These are phyloP conservation scores for Channa argus DNA, from an alignment of 2,113 vertebrate genomes.

Conservation along the genomic window DNA sequence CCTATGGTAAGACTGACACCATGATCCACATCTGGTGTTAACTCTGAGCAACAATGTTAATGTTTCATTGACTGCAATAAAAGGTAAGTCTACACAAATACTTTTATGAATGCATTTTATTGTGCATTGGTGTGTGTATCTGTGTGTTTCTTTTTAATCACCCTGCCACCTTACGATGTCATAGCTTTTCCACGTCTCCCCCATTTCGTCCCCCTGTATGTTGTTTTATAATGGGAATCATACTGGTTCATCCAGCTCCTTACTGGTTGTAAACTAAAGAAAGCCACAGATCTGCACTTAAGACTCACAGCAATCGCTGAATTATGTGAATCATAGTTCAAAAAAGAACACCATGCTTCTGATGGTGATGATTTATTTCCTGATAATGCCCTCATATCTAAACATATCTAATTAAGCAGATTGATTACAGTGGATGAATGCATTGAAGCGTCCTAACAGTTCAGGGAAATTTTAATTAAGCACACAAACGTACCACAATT, in stretches of 20 bases:
- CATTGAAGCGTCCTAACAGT: not conserved
- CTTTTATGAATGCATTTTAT: too few relatives aligned
- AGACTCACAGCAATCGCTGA: conserved; percentile 23
- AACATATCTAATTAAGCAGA: conserved; percentile 30
- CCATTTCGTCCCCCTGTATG: conserved; percentile 21
- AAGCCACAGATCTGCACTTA: conserved; percentile 31
- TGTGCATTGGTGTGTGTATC: too few relatives aligned
- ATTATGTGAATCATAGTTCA: conserved; percentile 32
- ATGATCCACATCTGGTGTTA: too few relatives aligned
- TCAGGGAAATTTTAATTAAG: conserved; percentile 10
- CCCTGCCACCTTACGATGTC: too few relatives aligned
- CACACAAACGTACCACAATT: conserved; percentile 1
- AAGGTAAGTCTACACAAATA: too few relatives aligned
- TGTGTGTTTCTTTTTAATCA: too few relatives aligned
- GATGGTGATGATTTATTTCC: conserved; percentile 10
- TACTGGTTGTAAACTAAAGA: conserved; percentile 35
- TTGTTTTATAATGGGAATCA: conserved; percentile 52
- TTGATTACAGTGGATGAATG: conserved; percentile 18
- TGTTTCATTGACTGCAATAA: too few relatives aligned
- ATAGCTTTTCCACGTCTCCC: conserved; percentile 22
- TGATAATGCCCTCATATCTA: conserved; percentile 14
- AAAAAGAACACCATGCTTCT: conserved; percentile 7
- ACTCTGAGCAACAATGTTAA: too few relatives aligned
- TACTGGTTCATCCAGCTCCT: conserved; percentile 24
- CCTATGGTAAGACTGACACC: not conserved